A percentile compares a stretch with the other conserved stretches of the same genome.
These are phyloP conservation scores for Myotis planiceps DNA, from an alignment of 2,797 vertebrate genomes.

Conservation along the genomic window DNA sequence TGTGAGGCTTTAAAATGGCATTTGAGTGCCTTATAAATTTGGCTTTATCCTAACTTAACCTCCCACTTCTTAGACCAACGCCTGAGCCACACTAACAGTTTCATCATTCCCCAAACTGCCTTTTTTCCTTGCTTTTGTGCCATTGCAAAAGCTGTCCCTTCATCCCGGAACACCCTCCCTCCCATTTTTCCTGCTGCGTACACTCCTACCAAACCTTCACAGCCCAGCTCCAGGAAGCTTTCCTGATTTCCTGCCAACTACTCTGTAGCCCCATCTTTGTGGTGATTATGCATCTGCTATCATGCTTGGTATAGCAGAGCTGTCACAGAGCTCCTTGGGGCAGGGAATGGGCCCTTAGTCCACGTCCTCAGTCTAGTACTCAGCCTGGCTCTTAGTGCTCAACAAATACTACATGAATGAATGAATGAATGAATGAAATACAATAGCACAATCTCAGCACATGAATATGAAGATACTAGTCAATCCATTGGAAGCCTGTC, in stretches of 20 bases:
- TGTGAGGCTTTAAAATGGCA: background rate
- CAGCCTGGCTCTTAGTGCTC: background rate
- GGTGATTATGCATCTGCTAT: background rate
- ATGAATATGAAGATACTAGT: background rate
- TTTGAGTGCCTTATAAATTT: background rate
- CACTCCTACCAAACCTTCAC: background rate
- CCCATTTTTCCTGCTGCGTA: background rate
- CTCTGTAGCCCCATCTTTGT: background rate
- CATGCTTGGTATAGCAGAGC: accelerated
- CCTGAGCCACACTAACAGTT: no score
- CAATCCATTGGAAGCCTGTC: background rate
- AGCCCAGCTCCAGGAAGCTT: background rate
- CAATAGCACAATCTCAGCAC: background rate
- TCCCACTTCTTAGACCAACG: background rate
- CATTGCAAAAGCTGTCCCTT: background rate
- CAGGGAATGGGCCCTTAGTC: background rate
- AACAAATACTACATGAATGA: background rate
- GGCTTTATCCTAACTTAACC: background rate
- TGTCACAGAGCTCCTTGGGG: background rate
- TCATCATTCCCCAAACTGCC: background rate
- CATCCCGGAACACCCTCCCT: background rate
- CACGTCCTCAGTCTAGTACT: background rate
- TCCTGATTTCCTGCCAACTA: background rate
- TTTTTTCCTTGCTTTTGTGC: background rate
- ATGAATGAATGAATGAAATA: background rate